Evolutionary conservation across 2,113 vertebrate genomes (phyloP), one percentile per base, ranked within the genome.

Genomic region (Aspiorhynchus laticeps): DNA sequence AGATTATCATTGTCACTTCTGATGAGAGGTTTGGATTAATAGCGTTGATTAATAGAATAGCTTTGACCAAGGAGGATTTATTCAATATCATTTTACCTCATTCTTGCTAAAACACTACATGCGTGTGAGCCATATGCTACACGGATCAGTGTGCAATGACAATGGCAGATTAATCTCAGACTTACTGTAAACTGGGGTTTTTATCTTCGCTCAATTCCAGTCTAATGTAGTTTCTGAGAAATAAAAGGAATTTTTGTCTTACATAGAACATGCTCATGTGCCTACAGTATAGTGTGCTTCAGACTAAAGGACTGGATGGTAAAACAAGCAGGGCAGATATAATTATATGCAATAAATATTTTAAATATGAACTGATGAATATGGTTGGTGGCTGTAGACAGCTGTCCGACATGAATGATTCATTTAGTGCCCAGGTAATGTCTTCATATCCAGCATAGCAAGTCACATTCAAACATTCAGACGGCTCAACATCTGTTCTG

Each of bases 281-380:
- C 9, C 8, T 59, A 56, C 53, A 56, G 53, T 53, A 9, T 71
- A 36, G 17, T 78, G 43, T 31, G 76, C 48, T 78, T 71, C 21
- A 41, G 82, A 74, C 12, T 21, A 36, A 48, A 26, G 82, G 26
- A 61, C 19, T 69, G 48, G 24, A 36, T 86, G 67, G 71, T 65
- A 36, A 85, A 53, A 10, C 78, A 43, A 53, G 33, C 65, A 56
- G 46, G 46, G 69, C 67, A 84, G 31, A 69, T 77, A 33, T 67
- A 85, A 77, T 59, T 77, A 76, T n/a, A 76, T 65, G 9, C 14
- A 81, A 77, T 87, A n/a, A 87, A 89, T 89, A 76, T 89, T 89
- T 89, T 63, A 87, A 38, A 67, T 61, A 56, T 74, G 26, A 19
- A 41, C 56, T 33, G 59, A 73, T 80, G 48, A 71, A 78, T 75